phyloP scores from a whole-genome alignment of 2,888 invertebrate species.

The Himalopsyche anomala region DNA sequence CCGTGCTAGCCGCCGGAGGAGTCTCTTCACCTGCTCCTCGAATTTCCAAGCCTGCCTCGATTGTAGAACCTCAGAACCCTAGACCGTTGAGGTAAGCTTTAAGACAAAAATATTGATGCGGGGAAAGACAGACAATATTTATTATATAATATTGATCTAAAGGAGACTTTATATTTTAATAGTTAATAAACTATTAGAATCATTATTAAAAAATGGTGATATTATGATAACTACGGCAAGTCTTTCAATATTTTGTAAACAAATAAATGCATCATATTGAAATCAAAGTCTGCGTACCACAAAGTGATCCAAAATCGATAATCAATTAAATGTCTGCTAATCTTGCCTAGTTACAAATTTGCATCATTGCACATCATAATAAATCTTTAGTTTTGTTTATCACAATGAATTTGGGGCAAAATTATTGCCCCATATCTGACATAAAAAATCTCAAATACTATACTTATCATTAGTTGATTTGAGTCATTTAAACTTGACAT shows the following conservation, averaged over 20 bases:
- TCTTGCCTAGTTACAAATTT: not conserved
- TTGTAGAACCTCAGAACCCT: conserved; percentile 18
- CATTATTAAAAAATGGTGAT: too few relatives aligned
- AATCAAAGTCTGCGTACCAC: too few relatives aligned
- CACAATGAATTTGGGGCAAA: not conserved
- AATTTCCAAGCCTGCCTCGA: not conserved
- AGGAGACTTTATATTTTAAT: too few relatives aligned
- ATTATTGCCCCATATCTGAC: not conserved
- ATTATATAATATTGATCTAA: too few relatives aligned
- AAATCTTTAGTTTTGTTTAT: not conserved
- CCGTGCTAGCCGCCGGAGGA: conserved; percentile 15
- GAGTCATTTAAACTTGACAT: too few relatives aligned
- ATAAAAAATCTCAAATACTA: not conserved
- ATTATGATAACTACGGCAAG: too few relatives aligned
- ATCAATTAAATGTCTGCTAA: not conserved
- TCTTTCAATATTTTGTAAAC: too few relatives aligned
- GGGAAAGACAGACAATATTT: too few relatives aligned
- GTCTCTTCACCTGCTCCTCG: not conserved
- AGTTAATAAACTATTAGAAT: too few relatives aligned
- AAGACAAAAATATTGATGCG: not conserved
- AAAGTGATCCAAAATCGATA: not conserved
- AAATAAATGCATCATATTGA: too few relatives aligned
- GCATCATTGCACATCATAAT: not conserved
- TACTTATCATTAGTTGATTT: too few relatives aligned
- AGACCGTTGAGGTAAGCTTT: not conserved